These are phyloP conservation scores for Trachymyrmex cornetzi DNA, from an alignment of 1,140 invertebrate genomes.

Conservation along the genomic window DNA sequence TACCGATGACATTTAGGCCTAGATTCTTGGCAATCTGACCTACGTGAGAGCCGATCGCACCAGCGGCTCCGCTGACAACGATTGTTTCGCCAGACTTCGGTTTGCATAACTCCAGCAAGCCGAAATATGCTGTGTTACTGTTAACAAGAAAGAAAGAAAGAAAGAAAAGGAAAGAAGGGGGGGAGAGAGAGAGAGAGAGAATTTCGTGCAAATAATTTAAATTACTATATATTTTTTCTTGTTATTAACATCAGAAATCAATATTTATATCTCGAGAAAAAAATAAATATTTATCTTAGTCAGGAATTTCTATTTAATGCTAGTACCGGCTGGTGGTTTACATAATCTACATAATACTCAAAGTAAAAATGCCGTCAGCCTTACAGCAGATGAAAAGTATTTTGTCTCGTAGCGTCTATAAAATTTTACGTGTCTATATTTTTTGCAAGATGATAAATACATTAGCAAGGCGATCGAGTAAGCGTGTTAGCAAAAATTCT, in stretches of 20 bases:
- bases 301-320: too few species aligned
- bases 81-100: slow-evolving; percentile 90
- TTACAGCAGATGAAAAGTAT: too few species aligned
- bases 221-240: neutral
- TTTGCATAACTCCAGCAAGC: slow-evolving; percentile 90
- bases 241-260: neutral
- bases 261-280: too few species aligned
- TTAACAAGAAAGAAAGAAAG: slow-evolving; percentile 54
- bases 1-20: slow-evolving; percentile 91
- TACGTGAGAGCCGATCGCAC: slow-evolving; percentile 91
- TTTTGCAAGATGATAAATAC: neutral
- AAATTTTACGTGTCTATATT: neutral
- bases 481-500: slow-evolving; percentile 30
- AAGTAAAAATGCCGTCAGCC: neutral
- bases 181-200: too few species aligned
- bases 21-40: slow-evolving; percentile 90
- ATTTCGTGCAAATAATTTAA: neutral
- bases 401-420: neutral
- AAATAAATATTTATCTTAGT: too few species aligned
- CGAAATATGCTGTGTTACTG: slow-evolving; percentile 92
- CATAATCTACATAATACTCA: neutral
- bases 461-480: neutral
- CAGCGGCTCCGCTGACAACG: slow-evolving; percentile 89
- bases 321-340: too few species aligned
- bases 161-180: too few species aligned